These are phyloP conservation scores for Tholera decimalis DNA, from an alignment of 2,888 invertebrate species.

Conservation along the genomic window DNA sequence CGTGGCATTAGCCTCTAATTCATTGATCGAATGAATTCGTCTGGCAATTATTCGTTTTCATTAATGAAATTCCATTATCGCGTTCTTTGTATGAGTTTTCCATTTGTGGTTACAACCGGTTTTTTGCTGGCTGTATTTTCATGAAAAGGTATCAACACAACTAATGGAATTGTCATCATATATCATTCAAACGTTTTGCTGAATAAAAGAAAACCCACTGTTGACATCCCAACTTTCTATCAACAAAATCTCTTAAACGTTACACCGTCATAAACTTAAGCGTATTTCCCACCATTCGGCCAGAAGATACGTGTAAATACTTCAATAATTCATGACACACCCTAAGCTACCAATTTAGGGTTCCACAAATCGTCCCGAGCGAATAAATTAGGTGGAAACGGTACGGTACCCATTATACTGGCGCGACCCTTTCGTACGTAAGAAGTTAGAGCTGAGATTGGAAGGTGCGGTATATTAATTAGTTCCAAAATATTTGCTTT, in stretches of 20 bases:
- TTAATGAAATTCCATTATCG: slow-evolving; percentile 23
- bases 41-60: slow-evolving; percentile 30
- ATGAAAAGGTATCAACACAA: neutral
- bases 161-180: neutral
- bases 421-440: slow-evolving; percentile 46
- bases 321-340: slow-evolving; percentile 61
- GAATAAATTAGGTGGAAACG: slow-evolving; percentile 56
- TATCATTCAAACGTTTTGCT: slow-evolving; percentile 10
- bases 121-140: neutral
- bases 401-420: slow-evolving; percentile 57
- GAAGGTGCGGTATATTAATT: slow-evolving; percentile 7
- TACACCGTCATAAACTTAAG: slow-evolving; percentile 46
- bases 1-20: slow-evolving; percentile 22
- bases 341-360: slow-evolving; percentile 57
- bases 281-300: slow-evolving; percentile 33
- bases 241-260: slow-evolving; percentile 26
- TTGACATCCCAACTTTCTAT: slow-evolving; percentile 22
- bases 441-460: slow-evolving; percentile 51
- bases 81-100: slow-evolving; percentile 16
- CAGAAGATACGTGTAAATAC: slow-evolving; percentile 56
- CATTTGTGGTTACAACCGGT: slow-evolving; percentile 17
- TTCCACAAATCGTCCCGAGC: slow-evolving; percentile 54
- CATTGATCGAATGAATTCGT: slow-evolving; percentile 34
- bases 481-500: slow-evolving; percentile 7
- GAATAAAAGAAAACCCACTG: slow-evolving; percentile 34